Evolutionary conservation across 2,888 invertebrate genomes (phyloP).

Genomic region (Chaetogeoica ovagalla): DNA sequence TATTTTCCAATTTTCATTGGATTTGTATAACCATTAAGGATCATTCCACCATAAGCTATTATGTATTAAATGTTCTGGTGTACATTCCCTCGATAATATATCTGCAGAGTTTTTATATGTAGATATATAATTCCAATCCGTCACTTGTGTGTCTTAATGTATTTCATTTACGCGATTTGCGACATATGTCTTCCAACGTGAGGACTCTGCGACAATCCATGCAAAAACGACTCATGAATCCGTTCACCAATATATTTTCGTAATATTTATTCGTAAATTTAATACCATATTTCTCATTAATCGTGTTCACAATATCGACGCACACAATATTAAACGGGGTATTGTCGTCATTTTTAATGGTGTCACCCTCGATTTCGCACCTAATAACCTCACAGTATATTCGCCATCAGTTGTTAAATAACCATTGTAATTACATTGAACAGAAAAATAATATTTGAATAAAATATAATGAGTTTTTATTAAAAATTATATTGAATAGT

Average conservation of each 20-base stretch:
- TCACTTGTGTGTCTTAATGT: constrained; percentile 4
- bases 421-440: too few relatives aligned
- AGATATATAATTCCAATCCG: constrained; percentile 14
- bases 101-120: background rate
- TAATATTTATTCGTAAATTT: background rate
- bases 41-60: too few relatives aligned
- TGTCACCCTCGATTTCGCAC: constrained; percentile 43
- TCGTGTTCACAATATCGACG: constrained; percentile 28
- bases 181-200: constrained; percentile 56
- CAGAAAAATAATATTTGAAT: too few relatives aligned
- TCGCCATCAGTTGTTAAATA: background rate
- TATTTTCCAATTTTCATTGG: background rate
- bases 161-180: constrained; percentile 56
- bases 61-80: constrained; percentile 18
- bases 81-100: constrained; percentile 41
- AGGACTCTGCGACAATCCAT: constrained; percentile 49
- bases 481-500: too few relatives aligned
- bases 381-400: background rate
- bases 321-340: constrained; percentile 37
- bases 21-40: background rate
- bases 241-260: background rate
- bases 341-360: constrained; percentile 37
- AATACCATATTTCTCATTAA: background rate
- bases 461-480: too few relatives aligned
- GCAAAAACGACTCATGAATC: constrained; percentile 17